These are phyloP conservation scores for Lineus longissimus DNA, from an alignment of 1,140 invertebrate species.

Conservation along the genomic window DNA sequence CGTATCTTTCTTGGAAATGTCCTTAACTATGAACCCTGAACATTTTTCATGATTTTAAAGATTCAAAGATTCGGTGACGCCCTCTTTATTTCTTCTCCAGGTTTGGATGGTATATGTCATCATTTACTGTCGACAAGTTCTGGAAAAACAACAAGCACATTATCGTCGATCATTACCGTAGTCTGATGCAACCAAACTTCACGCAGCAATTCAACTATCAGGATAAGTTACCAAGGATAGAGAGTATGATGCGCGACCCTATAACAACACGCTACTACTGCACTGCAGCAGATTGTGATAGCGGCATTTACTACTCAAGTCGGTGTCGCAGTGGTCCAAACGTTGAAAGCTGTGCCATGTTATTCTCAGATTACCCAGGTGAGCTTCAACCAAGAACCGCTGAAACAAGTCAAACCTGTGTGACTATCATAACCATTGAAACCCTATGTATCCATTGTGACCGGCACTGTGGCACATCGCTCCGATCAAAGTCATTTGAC, in stretches of 20 bases:
- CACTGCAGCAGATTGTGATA: conserved; percentile 58
- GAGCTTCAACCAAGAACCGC: conserved; percentile 11
- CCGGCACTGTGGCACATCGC: no score
- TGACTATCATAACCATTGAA: no score
- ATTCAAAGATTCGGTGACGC: no score
- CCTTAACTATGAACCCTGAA: no score
- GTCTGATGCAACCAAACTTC: conserved; percentile 15
- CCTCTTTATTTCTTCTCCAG: conserved; percentile 44
- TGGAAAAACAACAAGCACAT: conserved; percentile 23
- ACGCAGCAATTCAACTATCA: conserved; percentile 25
- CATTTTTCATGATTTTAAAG: no score
- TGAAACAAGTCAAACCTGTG: no score
- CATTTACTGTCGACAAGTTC: conserved; percentile 33
- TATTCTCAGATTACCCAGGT: conserved; percentile 60
- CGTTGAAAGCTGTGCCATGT: conserved; percentile 56
- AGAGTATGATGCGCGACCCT: conserved; percentile 25
- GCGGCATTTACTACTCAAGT: conserved; percentile 58
- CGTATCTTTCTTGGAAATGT: no score
- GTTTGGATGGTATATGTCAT: conserved; percentile 70
- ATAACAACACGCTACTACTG: conserved; percentile 23
- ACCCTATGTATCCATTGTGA: no score
- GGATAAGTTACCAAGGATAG: conserved; percentile 17
- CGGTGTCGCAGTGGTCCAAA: conserved; percentile 56
- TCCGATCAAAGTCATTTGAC: no score
- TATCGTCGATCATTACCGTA: conserved; percentile 37